These are phyloP conservation scores for Paraescarpia echinospica DNA, from an alignment of 1,140 invertebrate species.

Conservation along the genomic window DNA sequence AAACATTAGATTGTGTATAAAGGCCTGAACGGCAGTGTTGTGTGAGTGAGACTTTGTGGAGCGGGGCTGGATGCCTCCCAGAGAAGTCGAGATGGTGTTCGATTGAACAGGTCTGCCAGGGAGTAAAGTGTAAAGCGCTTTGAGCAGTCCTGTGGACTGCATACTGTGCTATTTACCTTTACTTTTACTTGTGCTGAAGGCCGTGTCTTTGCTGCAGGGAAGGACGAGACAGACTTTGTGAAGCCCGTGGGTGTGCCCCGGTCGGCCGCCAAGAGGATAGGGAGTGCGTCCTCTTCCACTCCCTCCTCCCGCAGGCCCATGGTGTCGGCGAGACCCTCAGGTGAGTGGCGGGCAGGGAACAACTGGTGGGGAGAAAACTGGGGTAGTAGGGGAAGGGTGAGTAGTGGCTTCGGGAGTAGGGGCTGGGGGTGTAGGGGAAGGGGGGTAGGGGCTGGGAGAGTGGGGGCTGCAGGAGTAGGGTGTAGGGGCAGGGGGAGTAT, in stretches of 20 bases:
- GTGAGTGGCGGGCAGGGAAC: neutral
- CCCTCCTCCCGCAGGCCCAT: constrained; percentile 9
- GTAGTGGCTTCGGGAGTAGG: too few relatives aligned
- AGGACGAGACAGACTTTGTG: constrained; percentile 24
- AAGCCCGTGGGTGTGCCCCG: constrained; percentile 37
- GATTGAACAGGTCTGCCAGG: too few relatives aligned
- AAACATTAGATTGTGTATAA: too few relatives aligned
- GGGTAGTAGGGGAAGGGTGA: neutral
- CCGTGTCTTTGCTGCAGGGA: neutral
- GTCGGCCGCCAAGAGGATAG: constrained; percentile 41
- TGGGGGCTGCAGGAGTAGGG: too few relatives aligned
- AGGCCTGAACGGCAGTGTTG: too few relatives aligned
- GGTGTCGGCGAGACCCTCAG: neutral
- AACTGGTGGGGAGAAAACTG: neutral
- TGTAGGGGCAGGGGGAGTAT: neutral
- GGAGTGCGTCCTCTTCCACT: constrained; percentile 28
- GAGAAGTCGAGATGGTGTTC: too few relatives aligned
- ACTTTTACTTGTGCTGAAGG: neutral
- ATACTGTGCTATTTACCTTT: too few relatives aligned
- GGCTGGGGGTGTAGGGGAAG: too few relatives aligned
- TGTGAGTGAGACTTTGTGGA: too few relatives aligned
- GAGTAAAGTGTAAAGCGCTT: too few relatives aligned
- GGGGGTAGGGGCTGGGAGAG: neutral
- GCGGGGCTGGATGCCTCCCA: too few relatives aligned
- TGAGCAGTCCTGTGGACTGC: too few relatives aligned